Evolutionary conservation across 2,888 invertebrate species (phyloP), one percentile per base, ranked within the genome.

Genomic region (Andrena hattorfiana): DNA sequence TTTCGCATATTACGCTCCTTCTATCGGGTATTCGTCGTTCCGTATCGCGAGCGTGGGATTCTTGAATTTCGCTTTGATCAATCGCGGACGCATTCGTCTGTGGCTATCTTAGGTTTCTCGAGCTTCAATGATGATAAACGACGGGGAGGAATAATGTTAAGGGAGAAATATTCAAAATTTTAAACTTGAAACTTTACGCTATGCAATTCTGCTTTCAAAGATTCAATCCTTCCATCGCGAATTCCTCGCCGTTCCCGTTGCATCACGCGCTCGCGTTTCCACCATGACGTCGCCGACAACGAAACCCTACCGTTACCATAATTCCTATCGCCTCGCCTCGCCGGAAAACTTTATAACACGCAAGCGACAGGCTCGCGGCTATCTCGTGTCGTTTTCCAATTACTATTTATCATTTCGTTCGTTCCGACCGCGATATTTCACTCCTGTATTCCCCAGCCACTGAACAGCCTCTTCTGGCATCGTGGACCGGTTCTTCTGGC

Each of bases 401-500:
- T 23, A 70, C 56, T 60, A 59, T 70, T 59, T 42, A 30, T 59
- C 70, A 59, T 42, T n/a, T 56, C 42, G n/a, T 6, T 26, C 42
- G 30, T 16, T 7, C 2, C 8, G 23, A 42, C 20, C n/a, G 26
- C 56, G 16, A 16, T 78, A 51, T 62, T 51, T 54, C 60, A 42
- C 51, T 48, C 28, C 20, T 42, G 13, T 13, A 42, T 42, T 4
- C 42, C n/a, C n/a, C 8, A 30, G n/a, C 42, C 13, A 26, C 4
- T 23, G n/a, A 42, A 42, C 63, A 20, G 8, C 10, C 59, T 2
- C 16, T 48, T 54, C 54, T 59, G 28, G 13, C 49, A 30, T n/a
- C 23, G n/a, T 4, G 13, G 28, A 60, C 48, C 73, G 73, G 79
- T 81, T 81, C 80, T 81, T 68, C 67, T 32, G 23, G 10, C 35